A percentile compares a stretch with the other conserved stretches of the same genome.
Conservation (phyloP, 1,140 invertebrate genomes). For the Drosophila equinoxialis region DNA sequence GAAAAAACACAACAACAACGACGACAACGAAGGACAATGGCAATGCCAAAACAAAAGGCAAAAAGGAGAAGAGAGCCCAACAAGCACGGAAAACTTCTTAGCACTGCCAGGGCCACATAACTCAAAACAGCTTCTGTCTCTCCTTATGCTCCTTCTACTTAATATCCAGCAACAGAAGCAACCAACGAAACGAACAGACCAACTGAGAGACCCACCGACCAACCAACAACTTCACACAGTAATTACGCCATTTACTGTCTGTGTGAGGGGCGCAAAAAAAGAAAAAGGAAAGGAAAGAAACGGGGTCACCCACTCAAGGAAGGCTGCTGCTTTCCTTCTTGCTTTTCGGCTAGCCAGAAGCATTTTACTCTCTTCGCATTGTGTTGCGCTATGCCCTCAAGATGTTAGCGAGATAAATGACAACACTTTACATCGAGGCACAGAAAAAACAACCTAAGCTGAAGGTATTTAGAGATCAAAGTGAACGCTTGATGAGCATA, state of each 20-base stretch:
- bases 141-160: conserved; percentile 11
- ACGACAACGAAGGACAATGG: conserved; percentile 60
- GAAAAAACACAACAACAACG: conserved; percentile 31
- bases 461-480: conserved; percentile 59
- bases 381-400: conserved; percentile 61
- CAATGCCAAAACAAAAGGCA: conserved; percentile 66
- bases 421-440: conserved; percentile 59
- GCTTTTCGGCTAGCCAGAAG: conserved; percentile 53
- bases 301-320: conserved; percentile 72
- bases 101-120: conserved; percentile 58
- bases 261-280: background rate
- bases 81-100: conserved; percentile 34
- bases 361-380: conserved; percentile 31
- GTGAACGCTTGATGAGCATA: conserved; percentile 46
- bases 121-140: conserved; percentile 64
- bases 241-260: conserved; percentile 80
- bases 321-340: conserved; percentile 23
- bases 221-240: conserved; percentile 69
- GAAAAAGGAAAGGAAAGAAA: conserved; percentile 32
- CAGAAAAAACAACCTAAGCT: conserved; percentile 39
- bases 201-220: background rate
- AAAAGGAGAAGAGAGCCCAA: conserved; percentile 30
- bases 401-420: conserved; percentile 77
- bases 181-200: too few species aligned
- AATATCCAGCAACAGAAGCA: background rate